Evolutionary conservation across 2,113 vertebrate species (phyloP), one percentile per base, ranked within the genome.

Genomic region (Misgurnus mizolepis): DNA sequence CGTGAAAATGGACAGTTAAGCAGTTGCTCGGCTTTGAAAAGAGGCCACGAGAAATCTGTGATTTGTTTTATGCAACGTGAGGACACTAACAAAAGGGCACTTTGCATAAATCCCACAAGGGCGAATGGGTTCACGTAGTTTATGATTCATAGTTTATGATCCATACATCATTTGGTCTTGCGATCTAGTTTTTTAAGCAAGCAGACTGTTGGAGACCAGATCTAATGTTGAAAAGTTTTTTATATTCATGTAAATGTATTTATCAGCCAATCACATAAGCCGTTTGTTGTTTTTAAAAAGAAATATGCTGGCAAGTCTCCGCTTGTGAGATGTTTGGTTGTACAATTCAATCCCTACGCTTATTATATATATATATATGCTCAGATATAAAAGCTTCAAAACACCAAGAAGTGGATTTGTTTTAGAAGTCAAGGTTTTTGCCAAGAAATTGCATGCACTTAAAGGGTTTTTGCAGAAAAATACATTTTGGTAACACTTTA

Each of bases 91-190:
- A 53, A 66, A 27, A 40, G 40, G 49, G 15, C 72, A 75, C 72
- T 75, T 75, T 64, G 58, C 72, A 64, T 49, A 49, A 75, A 75
- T 75, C 43, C 43, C 5, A 58, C 58, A 49, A 62, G 72, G 72
- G 58, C 43, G 10, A 64, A 75, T 12, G 18, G 72, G 58, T 75
- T 62, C 60, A 45, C 55, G 43, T 45, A 75, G 58, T 75, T 75
- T 75, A 75, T 75, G 72, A 62, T 64, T 75, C 41, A 62, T 75
- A 62, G 72, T 75, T 75, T 75, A 75, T 64, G 72, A 75, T 75
- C 72, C 72, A 75, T 43, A 75, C 18, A 75, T 41, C 47, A 43
- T 75, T 62, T 40, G 70, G 56, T 56, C 55, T 43, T 60, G 70
- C 41, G 58, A 73, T 60, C 70, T 7, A 58, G 55, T 7, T 58